Evolutionary conservation across 2,113 vertebrate genomes (phyloP).

Genomic region (Carollia perspicillata): DNA sequence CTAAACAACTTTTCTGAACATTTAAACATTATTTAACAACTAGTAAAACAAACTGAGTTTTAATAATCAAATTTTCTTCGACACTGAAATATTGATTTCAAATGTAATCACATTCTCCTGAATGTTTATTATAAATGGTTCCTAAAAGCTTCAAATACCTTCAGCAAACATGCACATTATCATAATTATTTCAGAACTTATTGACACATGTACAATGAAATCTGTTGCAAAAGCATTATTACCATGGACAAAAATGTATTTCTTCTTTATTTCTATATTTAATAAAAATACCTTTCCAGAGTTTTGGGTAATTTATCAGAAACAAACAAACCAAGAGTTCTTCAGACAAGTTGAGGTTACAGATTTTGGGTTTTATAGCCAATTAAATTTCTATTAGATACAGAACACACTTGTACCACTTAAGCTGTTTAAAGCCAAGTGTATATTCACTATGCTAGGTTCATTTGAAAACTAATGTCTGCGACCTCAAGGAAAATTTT

Average conservation of each 20-base stretch:
- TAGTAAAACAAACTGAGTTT: neutral
- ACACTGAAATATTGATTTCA: neutral
- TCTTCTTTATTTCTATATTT: neutral
- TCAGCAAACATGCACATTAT: neutral
- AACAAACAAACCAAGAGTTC: neutral
- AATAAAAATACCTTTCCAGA: neutral
- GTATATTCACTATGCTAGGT: neutral
- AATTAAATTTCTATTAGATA: neutral
- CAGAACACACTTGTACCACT: neutral
- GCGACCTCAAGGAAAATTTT: neutral
- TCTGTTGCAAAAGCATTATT: neutral
- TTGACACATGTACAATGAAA: neutral
- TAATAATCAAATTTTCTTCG: neutral
- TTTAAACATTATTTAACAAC: neutral
- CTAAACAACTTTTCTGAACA: neutral
- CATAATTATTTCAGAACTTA: neutral
- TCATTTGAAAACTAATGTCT: neutral
- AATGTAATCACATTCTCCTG: neutral
- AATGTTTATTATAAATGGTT: neutral
- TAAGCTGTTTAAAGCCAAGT: neutral
- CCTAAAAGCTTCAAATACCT: neutral
- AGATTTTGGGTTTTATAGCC: neutral
- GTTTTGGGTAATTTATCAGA: neutral
- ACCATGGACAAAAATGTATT: neutral
- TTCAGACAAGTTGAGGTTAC: neutral